Percentiles rank a stretch among this genome's conserved stretches.
These are phyloP conservation scores for Leuctra nigra DNA, from an alignment of 2,888 invertebrate species.

Conservation along the genomic window DNA sequence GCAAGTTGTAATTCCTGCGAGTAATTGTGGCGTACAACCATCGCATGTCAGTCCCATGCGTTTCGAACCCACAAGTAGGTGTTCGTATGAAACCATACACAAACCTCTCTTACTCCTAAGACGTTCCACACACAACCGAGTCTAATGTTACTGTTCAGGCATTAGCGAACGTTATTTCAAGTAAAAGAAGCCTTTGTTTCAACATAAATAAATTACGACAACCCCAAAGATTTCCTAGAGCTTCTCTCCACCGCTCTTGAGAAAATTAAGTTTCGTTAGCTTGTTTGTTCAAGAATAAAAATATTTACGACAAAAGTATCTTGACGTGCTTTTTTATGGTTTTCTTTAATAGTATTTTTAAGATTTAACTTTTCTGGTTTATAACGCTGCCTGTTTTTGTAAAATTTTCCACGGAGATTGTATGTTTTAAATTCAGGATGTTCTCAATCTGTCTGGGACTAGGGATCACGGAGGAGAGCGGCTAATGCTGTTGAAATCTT, in stretches of 20 bases:
- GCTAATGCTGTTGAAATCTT: no score
- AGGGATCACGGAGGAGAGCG: no score
- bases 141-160: not conserved
- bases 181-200: slow-evolving; percentile 15
- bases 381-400: no score
- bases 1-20: no score
- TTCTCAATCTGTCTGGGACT: no score
- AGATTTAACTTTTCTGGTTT: no score
- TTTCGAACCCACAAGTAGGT: not conserved
- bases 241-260: slow-evolving; percentile 6
- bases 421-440: no score
- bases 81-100: not conserved
- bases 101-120: not conserved
- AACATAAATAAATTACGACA: slow-evolving; percentile 15
- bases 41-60: not conserved
- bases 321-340: not conserved
- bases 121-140: not conserved
- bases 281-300: slow-evolving; percentile 25
- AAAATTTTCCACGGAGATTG: no score
- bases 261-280: not conserved
- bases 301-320: no score
- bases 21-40: not conserved
- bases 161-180: not conserved
- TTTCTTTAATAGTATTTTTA: no score
- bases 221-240: slow-evolving; percentile 19